Conservation (phyloP, 2,888 invertebrate species). For the Lapara coniferarum region DNA sequence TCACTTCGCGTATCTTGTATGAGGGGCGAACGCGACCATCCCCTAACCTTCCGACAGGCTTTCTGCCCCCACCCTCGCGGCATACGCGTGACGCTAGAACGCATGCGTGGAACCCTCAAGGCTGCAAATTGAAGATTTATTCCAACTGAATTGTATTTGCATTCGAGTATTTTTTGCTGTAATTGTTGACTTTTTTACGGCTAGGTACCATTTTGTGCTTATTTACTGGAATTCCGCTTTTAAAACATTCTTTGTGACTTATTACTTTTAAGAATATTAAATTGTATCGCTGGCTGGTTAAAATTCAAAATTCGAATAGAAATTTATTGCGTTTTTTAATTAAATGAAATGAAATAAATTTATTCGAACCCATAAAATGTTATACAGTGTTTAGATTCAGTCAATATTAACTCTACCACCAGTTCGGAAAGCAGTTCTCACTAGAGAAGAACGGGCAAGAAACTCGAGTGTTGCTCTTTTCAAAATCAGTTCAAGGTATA, state of each 20-base stretch:
- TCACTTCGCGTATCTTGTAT: conserved; percentile 25
- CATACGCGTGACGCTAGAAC: not conserved
- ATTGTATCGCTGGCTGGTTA: too few relatives aligned
- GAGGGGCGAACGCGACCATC: conserved; percentile 26
- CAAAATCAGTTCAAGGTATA: too few relatives aligned
- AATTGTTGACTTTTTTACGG: conserved; percentile 5
- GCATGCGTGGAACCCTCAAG: conserved; percentile 15
- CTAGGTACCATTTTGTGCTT: not conserved
- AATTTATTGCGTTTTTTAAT: too few relatives aligned
- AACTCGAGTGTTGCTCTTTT: too few relatives aligned
- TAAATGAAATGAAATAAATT: too few relatives aligned
- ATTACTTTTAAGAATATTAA: not conserved
- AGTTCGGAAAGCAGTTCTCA: too few relatives aligned
- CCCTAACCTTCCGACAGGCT: conserved; percentile 26
- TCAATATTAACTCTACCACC: too few relatives aligned
- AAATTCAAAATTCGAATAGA: too few relatives aligned
- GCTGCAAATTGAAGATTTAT: conserved; percentile 23
- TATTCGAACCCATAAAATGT: too few relatives aligned
- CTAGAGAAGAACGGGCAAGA: too few relatives aligned
- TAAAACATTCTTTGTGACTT: not conserved
- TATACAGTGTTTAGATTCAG: too few relatives aligned
- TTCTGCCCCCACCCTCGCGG: conserved; percentile 38
- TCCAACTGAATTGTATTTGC: conserved; percentile 19
- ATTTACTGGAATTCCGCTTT: not conserved
- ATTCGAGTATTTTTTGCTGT: conserved; percentile 10